A percentile compares a stretch with the other conserved stretches of the same genome.
These are phyloP conservation scores for Drosophila quasianomalipes DNA, from an alignment of 2,888 invertebrate species.

Conservation along the genomic window DNA sequence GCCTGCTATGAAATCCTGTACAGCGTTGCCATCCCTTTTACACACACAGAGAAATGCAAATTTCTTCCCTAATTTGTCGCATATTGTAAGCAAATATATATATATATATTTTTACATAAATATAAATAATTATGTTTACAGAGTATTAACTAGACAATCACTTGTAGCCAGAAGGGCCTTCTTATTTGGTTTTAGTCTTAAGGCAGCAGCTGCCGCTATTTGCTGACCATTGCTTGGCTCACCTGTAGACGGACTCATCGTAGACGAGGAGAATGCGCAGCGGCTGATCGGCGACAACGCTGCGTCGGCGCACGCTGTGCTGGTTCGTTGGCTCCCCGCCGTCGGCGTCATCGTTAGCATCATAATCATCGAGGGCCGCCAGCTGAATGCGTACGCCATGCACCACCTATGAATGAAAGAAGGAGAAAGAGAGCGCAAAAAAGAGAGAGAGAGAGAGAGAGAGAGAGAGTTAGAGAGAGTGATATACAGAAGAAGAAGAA, in stretches of 20 bases:
- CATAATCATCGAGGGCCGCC: slow-evolving; percentile 87
- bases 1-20: neutral
- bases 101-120: no score
- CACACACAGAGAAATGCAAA: neutral
- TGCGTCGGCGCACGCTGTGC: slow-evolving; percentile 88
- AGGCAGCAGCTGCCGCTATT: slow-evolving; percentile 2
- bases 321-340: slow-evolving; percentile 88
- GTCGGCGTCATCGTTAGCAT: slow-evolving; percentile 87
- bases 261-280: slow-evolving; percentile 94
- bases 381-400: slow-evolving; percentile 93
- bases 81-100: neutral
- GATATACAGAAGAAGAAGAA: neutral
- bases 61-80: neutral
- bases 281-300: slow-evolving; percentile 90
- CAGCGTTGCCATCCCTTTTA: neutral
- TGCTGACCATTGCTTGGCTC: slow-evolving; percentile 80
- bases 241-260: slow-evolving; percentile 95
- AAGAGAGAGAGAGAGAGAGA: no score
- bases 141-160: neutral
- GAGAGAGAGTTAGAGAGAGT: slow-evolving; percentile 18
- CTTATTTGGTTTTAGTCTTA: neutral
- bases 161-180: neutral
- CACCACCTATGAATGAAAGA: slow-evolving; percentile 88
- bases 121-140: neutral
- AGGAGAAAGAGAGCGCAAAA: slow-evolving; percentile 11